Conservation (phyloP, 2,888 invertebrate species). For the Pyrochroa serraticornis region DNA sequence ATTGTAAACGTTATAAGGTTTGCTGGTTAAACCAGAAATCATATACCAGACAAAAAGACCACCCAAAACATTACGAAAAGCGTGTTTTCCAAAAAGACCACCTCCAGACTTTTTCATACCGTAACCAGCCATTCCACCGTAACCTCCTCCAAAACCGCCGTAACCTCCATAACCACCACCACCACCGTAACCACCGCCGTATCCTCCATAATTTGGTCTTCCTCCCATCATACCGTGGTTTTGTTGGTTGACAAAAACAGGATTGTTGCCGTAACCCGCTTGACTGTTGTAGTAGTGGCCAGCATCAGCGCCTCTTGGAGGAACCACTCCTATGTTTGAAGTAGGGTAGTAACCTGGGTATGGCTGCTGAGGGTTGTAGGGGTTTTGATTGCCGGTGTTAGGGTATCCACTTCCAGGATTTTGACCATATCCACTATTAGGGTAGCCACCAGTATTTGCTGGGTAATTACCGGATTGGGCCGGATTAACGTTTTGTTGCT, state of each 20-base stretch:
- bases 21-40: slow-evolving; percentile 43
- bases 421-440: not conserved
- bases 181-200: slow-evolving; percentile 11
- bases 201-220: slow-evolving; percentile 16
- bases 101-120: slow-evolving; percentile 35
- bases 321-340: not conserved
- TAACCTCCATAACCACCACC: slow-evolving; percentile 29
- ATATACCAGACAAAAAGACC: slow-evolving; percentile 51
- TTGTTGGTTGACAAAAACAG: not conserved
- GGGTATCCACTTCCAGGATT: no score
- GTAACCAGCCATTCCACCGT: slow-evolving; percentile 36
- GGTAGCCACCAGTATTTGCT: slow-evolving; percentile 1
- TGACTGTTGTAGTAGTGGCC: not conserved
- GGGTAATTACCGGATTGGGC: slow-evolving; percentile 5
- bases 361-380: slow-evolving; percentile 23
- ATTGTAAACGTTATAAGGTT: slow-evolving; percentile 50
- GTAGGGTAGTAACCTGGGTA: slow-evolving; percentile 10
- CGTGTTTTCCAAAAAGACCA: slow-evolving; percentile 46
- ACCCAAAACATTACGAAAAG: slow-evolving; percentile 48
- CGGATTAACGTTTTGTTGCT: slow-evolving; percentile 25
- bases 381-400: not conserved
- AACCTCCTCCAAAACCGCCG: slow-evolving; percentile 27
- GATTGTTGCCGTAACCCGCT: slow-evolving; percentile 8
- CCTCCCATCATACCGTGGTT: slow-evolving; percentile 10
- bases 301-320: not conserved